These are phyloP conservation scores for Pedionomus torquatus DNA, from an alignment of 2,113 vertebrate species.

Conservation along the genomic window DNA sequence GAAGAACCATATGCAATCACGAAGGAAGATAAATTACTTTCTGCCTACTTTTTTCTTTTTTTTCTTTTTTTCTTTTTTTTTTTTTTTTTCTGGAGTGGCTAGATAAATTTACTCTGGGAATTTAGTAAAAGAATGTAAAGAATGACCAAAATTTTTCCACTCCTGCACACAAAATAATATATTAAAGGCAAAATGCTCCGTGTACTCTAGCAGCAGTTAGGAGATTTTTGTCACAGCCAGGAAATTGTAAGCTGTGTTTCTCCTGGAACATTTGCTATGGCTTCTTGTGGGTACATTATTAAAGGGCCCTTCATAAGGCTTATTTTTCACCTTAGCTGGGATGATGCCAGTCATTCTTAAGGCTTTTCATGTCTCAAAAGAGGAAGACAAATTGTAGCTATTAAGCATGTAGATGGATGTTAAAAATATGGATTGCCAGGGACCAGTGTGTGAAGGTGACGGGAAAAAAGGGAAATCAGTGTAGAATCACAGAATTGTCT, in stretches of 20 bases:
- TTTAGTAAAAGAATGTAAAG: neutral
- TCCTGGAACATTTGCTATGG: neutral
- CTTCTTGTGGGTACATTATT: neutral
- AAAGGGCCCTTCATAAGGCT: neutral
- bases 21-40: slow-evolving; percentile 18
- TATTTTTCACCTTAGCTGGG: neutral
- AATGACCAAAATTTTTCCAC: neutral
- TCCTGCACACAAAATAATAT: neutral
- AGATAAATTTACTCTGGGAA: neutral
- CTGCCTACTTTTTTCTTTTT: neutral
- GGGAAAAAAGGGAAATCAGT: neutral
- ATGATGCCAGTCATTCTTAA: neutral
- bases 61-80: neutral
- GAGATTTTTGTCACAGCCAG: neutral
- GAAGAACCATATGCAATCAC: neutral
- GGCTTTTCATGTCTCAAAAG: neutral
- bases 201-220: neutral
- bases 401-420: neutral
- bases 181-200: neutral
- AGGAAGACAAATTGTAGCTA: neutral
- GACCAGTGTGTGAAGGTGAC: neutral
- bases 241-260: neutral
- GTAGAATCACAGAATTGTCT: neutral
- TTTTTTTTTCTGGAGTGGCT: neutral
- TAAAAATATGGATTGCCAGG: neutral